Evolutionary conservation across 1,140 invertebrate species (phyloP).

Genomic region (Colletes gigas): DNA sequence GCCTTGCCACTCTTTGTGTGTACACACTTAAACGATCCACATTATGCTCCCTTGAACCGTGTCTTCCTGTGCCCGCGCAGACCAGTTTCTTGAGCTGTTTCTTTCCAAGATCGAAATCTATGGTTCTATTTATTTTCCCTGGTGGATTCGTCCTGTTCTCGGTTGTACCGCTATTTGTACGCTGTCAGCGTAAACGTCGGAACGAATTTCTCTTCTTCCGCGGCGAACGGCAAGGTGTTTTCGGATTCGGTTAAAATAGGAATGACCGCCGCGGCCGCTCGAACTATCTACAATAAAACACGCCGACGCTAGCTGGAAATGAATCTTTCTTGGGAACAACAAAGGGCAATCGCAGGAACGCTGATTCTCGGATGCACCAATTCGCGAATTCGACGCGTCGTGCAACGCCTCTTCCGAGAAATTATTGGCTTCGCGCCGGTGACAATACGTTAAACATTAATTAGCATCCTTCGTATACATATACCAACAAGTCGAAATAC

Average conservation of each 20-base stretch:
- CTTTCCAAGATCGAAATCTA: not conserved
- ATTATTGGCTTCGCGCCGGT: not conserved
- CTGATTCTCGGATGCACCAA: not conserved
- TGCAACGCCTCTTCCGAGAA: not conserved
- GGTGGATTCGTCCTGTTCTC: not conserved
- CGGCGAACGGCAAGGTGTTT: not conserved
- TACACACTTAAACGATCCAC: slow-evolving; percentile 9
- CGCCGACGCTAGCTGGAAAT: not conserved
- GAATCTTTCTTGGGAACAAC: slow-evolving; percentile 31
- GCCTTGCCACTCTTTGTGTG: not conserved
- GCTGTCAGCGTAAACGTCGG: not conserved
- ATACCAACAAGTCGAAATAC: too few relatives aligned
- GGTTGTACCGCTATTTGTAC: not conserved
- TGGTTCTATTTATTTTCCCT: not conserved
- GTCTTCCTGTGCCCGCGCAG: too few relatives aligned
- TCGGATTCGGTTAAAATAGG: slow-evolving; percentile 40
- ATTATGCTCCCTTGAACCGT: slow-evolving; percentile 17
- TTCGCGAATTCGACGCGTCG: too few relatives aligned
- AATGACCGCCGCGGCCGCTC: slow-evolving; percentile 11
- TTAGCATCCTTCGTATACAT: too few relatives aligned
- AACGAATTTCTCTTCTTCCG: not conserved
- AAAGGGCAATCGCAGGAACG: slow-evolving; percentile 1
- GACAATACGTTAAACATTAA: too few relatives aligned
- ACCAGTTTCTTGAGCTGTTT: too few relatives aligned
- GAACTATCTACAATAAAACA: slow-evolving; percentile 48